Evolutionary conservation across 2,888 invertebrate genomes (phyloP), one percentile per base, ranked within the genome.

Genomic region (Micropterix aruncella): DNA sequence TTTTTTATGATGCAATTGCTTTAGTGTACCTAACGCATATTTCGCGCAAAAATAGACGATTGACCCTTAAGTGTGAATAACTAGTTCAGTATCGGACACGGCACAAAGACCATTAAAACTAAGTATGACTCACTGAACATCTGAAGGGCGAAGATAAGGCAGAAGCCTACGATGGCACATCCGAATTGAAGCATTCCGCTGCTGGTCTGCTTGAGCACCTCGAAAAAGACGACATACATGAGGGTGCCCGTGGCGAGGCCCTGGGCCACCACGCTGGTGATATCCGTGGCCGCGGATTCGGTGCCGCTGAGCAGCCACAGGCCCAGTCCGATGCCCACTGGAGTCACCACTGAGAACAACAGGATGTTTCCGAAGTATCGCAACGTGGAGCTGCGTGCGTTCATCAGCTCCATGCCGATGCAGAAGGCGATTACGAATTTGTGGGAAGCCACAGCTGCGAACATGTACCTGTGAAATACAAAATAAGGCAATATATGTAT

Each of bases 181-280:
- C n/a, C n/a, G n/a, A n/a, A 84, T 50, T 83, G 81, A 18, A 73
- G 55, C 16, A 87, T 62, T 3, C 86, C 86, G 12, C 65, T 58
- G 48, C 70, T 59, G 46, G 70, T 67, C 40, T 63, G 62, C 52
- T 66, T 70, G 55, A 95, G 74, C 44, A 95, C 87, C 66, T 96
- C 95, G 62, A 95, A 94, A 70, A 94, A 94, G n/a, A 94, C 92
- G 14, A 96, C 91, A 66, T 94, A 96, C 2, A 96, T 67, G 38
- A 96, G 76, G 0, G 95, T 95, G 12, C 95, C 96, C 40, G 88
- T 83, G 0, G 95, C 94, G 46, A 95, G 65, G 2, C 92, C 93
- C 69, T 94, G 86, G 12, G 78, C 62, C 9, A 83, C 68, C 38
- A 80, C 79, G 1, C 81, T 79, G 14, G 75, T 67, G 4, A 83